phyloP scores from a whole-genome alignment of 2,113 vertebrate genomes.

The Nyctereutes procyonoides region DNA sequence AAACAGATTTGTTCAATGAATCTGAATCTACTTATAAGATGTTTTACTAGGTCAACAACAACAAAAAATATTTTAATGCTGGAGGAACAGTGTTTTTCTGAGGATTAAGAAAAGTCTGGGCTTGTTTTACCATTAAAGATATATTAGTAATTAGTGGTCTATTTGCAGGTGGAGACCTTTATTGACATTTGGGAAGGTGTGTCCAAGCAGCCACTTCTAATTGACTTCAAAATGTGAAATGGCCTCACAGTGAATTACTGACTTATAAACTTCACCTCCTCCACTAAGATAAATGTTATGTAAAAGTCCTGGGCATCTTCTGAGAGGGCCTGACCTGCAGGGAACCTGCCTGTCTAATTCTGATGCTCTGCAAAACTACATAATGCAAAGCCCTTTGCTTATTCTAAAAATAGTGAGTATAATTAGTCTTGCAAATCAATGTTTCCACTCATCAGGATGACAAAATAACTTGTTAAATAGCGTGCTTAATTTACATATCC shows the following conservation, averaged over 20 bases:
- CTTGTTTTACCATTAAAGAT: background rate
- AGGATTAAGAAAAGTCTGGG: background rate
- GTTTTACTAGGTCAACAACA: conserved; percentile 21
- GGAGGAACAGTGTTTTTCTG: background rate
- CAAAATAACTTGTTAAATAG: conserved; percentile 87
- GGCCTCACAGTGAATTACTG: background rate
- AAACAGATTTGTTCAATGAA: background rate
- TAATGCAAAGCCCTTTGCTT: conserved; percentile 55
- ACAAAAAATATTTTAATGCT: background rate
- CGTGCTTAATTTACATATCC: conserved; percentile 85
- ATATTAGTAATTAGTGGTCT: conserved; percentile 2
- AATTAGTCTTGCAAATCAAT: conserved; percentile 87
- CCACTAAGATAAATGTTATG: background rate
- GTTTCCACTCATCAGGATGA: conserved; percentile 85
- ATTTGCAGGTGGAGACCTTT: background rate
- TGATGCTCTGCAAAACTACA: background rate
- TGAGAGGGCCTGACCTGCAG: conserved; percentile 21
- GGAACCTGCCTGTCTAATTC: conserved; percentile 33
- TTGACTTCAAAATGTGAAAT: conserved; percentile 43
- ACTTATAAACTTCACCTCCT: background rate
- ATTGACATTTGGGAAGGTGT: conserved; percentile 22
- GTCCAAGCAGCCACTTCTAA: conserved; percentile 21
- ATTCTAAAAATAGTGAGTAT: conserved; percentile 82
- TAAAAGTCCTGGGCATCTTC: background rate
- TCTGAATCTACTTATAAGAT: conserved; percentile 13